These are phyloP conservation scores for Muscidifurax raptorellus DNA, from an alignment of 1,140 invertebrate genomes.

Conservation along the genomic window DNA sequence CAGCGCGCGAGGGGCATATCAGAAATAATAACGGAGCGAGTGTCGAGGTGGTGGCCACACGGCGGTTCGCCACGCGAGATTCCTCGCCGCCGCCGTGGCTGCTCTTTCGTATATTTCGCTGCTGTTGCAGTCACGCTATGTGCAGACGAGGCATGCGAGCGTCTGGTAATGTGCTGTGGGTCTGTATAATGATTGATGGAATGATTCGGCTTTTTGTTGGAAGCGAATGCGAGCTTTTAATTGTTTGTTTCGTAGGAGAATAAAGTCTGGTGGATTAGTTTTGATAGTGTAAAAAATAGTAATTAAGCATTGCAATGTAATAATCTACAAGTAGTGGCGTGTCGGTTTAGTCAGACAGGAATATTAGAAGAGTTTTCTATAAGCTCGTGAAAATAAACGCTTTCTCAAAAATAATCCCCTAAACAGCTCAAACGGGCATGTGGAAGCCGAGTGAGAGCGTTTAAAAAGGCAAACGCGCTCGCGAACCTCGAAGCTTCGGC, in stretches of 20 bases:
- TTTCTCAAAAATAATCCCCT: too few relatives aligned
- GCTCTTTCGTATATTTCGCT: not conserved
- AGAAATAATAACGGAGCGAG: slow-evolving; percentile 36
- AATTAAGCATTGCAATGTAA: too few relatives aligned
- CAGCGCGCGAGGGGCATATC: not conserved
- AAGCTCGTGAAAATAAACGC: too few relatives aligned
- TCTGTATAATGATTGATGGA: not conserved
- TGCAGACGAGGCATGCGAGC: not conserved
- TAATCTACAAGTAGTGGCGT: too few relatives aligned
- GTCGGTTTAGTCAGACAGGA: not conserved
- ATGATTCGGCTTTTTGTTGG: too few relatives aligned
- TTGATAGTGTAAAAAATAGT: too few relatives aligned
- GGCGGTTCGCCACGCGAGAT: slow-evolving; percentile 57
- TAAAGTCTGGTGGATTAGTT: too few relatives aligned
- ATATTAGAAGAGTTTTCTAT: too few relatives aligned
- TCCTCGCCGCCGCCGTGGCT: slow-evolving; percentile 34
- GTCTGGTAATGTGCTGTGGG: not conserved
- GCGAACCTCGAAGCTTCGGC: slow-evolving; percentile 61
- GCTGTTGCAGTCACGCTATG: not conserved
- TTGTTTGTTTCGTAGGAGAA: too few relatives aligned
- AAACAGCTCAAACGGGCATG: too few relatives aligned
- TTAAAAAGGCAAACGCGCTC: slow-evolving; percentile 41
- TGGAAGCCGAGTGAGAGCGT: not conserved
- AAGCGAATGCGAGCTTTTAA: too few relatives aligned
- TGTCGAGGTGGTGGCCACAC: slow-evolving; percentile 46